A percentile compares a stretch with the other conserved stretches of the same genome.
Evolutionary conservation across 1,140 invertebrate species (phyloP).

Genomic region (Calephelis nemesis): DNA sequence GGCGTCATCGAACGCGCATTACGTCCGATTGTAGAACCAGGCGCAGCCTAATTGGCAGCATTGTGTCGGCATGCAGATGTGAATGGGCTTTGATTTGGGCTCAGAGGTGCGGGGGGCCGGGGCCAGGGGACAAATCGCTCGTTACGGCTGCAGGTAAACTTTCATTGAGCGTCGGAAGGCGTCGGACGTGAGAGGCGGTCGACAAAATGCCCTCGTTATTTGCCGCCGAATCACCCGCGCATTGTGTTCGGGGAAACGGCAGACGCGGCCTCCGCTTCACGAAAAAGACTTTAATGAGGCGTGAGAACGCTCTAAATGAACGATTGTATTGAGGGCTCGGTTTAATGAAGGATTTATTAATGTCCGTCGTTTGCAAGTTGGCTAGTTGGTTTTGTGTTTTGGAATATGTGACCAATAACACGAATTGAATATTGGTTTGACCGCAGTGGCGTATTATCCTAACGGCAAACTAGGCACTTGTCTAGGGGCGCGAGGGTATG

Average conservation of each 20-base stretch:
- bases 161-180: conserved; percentile 78
- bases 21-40: conserved; percentile 75
- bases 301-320: conserved; percentile 75
- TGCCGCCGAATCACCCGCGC: conserved; percentile 77
- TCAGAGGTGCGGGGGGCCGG: conserved; percentile 57
- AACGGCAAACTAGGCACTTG: too few relatives aligned
- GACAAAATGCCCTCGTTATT: conserved; percentile 78
- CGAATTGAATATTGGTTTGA: too few relatives aligned
- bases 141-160: conserved; percentile 79
- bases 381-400: too few relatives aligned
- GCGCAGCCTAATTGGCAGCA: conserved; percentile 76
- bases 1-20: conserved; percentile 69
- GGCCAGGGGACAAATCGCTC: conserved; percentile 76
- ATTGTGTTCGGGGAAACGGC: conserved; percentile 77
- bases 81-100: conserved; percentile 78
- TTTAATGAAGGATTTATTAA: conserved; percentile 74
- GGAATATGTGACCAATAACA: too few relatives aligned
- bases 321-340: conserved; percentile 61
- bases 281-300: conserved; percentile 78
- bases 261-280: conserved; percentile 74
- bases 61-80: conserved; percentile 78
- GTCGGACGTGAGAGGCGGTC: conserved; percentile 76
- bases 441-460: too few relatives aligned
- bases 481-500: too few relatives aligned
- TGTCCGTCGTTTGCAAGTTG: conserved; percentile 39